Percentiles rank a stretch among this genome's conserved stretches.
Evolutionary conservation across 2,113 vertebrate species (phyloP).

Genomic region (Varanus komodoensis): DNA sequence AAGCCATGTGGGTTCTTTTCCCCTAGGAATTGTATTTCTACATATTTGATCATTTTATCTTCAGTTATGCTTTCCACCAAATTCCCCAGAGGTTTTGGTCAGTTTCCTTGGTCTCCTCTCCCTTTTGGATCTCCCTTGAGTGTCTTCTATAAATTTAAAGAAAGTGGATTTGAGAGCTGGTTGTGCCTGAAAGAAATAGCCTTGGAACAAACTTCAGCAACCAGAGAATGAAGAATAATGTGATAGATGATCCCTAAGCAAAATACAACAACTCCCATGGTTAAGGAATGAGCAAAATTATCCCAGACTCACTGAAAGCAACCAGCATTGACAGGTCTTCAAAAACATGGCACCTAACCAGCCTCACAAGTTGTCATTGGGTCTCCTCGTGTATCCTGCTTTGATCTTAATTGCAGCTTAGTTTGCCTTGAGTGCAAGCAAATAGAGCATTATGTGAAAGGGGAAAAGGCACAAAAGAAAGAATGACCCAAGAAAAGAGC

Average conservation of each 20-base stretch:
- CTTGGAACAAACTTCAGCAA: constrained; percentile 73
- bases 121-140: constrained; percentile 58
- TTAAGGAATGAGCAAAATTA: constrained; percentile 57
- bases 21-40: too few relatives aligned
- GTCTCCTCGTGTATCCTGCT: constrained; percentile 72
- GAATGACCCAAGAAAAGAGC: constrained; percentile 66
- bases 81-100: too few relatives aligned
- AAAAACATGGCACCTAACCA: constrained; percentile 54
- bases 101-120: too few relatives aligned
- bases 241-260: constrained; percentile 68
- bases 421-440: constrained; percentile 77
- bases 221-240: constrained; percentile 67
- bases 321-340: constrained; percentile 36
- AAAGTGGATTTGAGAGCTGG: constrained; percentile 60
- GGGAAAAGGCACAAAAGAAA: constrained; percentile 66
- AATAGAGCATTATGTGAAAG: constrained; percentile 76
- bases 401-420: constrained; percentile 79
- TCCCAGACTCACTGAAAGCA: constrained; percentile 39
- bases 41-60: too few relatives aligned
- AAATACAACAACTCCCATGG: constrained; percentile 48
- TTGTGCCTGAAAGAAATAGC: constrained; percentile 68
- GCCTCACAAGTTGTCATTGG: constrained; percentile 73
- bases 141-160: constrained; percentile 67
- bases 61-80: too few relatives aligned
- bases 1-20: too few relatives aligned